Evolutionary conservation across 1,140 invertebrate species (phyloP), one percentile per base, ranked within the genome.

Genomic region (Macrosteles quadrilineatus): DNA sequence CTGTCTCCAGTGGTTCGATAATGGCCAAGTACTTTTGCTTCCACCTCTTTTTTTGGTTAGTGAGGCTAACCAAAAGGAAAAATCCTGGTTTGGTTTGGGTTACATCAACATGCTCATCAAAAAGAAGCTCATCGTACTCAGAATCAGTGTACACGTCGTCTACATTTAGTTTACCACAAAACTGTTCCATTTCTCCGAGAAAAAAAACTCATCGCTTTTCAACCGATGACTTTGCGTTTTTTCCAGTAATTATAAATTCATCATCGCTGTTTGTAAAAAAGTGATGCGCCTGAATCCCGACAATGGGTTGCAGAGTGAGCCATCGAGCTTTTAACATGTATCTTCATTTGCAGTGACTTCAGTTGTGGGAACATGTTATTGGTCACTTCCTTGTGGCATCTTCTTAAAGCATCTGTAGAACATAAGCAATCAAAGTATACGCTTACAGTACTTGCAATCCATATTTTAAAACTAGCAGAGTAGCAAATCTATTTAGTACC

Each of bases 271-370:
- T 9, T 9, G 9, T 53, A 19, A 53, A 53, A 53, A 53, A 53
- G 21, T 53, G 47, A 19, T 53, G 47, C 21, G 47, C 47, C 47
- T 53, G 47, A 53, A 53, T 53, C 21, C 47, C 47, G 11, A 53
- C 47, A 19, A 53, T 53, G 21, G 47, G 47, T 11, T 17, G 6
- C 47, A 53, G 19, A 19, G 47, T 53, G 6, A 53, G 47, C 47
- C 47, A 53, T 53, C 47, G 47, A 11, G 4, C 21, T 11, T 11
- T 53, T 53, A 53, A 19, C 47, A 53, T 53, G 19, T n/a, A n/a
- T 53, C 6, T 53, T 53, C 47, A n/a, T n/a, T n/a, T n/a, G n/a
- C n/a, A n/a, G n/a, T n/a, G n/a, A n/a, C n/a, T n/a, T n/a, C n/a
- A n/a, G n/a, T n/a, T n/a, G n/a, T n/a, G n/a, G n/a, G n/a, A n/a